These are phyloP conservation scores for Charaxes varanes DNA, from an alignment of 1,140 invertebrate species.

Conservation along the genomic window DNA sequence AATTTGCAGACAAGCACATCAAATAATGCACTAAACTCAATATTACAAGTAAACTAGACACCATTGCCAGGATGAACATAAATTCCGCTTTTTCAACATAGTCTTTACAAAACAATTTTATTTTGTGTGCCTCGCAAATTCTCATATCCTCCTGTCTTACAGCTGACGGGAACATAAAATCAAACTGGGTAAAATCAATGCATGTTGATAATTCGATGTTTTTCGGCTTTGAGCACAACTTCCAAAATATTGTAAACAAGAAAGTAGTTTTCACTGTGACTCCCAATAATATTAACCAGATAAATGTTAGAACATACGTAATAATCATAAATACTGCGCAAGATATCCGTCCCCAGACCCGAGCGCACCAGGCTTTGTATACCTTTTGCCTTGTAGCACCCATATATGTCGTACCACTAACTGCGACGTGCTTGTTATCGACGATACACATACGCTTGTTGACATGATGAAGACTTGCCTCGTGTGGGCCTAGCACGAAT, in stretches of 20 bases:
- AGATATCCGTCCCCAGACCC: slow-evolving; percentile 94
- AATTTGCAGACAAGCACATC: slow-evolving; percentile 96
- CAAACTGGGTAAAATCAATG: slow-evolving; percentile 92
- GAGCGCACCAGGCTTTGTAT: slow-evolving; percentile 92
- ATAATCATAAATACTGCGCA: slow-evolving; percentile 96
- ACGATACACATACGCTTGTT: too few species aligned
- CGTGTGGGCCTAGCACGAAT: too few species aligned
- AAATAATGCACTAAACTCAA: slow-evolving; percentile 94
- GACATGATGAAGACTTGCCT: too few species aligned
- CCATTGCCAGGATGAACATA: slow-evolving; percentile 91
- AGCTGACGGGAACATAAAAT: slow-evolving; percentile 88
- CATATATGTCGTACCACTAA: too few species aligned
- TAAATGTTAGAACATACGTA: slow-evolving; percentile 91
- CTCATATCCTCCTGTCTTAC: slow-evolving; percentile 87
- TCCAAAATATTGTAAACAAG: slow-evolving; percentile 91
- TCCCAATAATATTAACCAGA: slow-evolving; percentile 89
- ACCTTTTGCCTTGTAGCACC: slow-evolving; percentile 96
- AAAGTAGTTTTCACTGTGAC: slow-evolving; percentile 89
- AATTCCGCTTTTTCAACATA: slow-evolving; percentile 92
- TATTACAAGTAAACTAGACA: slow-evolving; percentile 88
- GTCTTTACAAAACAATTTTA: slow-evolving; percentile 92
- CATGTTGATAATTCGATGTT: slow-evolving; percentile 81
- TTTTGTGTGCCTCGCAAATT: slow-evolving; percentile 85
- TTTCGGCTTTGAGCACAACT: slow-evolving; percentile 82
- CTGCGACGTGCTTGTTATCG: too few species aligned